Base-by-base conservation (phyloP, 2,888 invertebrate genomes). In the Rotaria sp. region DNA sequence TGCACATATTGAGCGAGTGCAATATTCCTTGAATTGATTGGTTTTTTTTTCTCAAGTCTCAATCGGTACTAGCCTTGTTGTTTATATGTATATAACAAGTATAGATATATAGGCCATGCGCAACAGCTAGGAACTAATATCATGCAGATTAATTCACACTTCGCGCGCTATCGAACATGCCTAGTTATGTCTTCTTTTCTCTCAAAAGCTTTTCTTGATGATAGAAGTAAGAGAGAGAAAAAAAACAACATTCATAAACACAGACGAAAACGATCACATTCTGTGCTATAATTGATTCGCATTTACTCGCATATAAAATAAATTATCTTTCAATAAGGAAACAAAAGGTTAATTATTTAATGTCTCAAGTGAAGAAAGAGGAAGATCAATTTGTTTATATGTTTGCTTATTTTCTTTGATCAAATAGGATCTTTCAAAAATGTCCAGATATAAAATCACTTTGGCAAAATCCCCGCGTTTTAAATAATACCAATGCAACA, bases 401-500 rank as follows among this genome's bases (percentile, higher is more conserved):
- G 50, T 50, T 50, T 50, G 18, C 26, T n/a, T 75, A 10, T 52
- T 52, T 3, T 50, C 13, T 2, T 74, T 38, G 5, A 41, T 75
- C n/a, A 1, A 26, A 26, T 41, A 80, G 80, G 80, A 80, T 80
- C 3, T 80, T 80, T 80, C 80, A 80, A 80, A 80, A 80, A 80
- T 45, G n/a, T n/a, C 80, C 80, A 45, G 80, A 80, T 35, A 80
- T 80, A 26, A 80, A 80, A 80, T 45, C 80, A 15, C 45, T 80
- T n/a, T 80, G 80, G 80, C 80, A 80, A 80, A 80, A 41, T n/a
- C 45, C 80, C 15, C 45, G 45, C 13, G 26, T 45, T 80, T 45
- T 80, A 45, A 80, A 75, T 38, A 75, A 75, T 67, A 52, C 52
- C 2, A 67, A 67, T 45, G 80, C 80, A 80, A 26, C 80, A 26